A percentile compares a stretch with the other conserved stretches of the same genome.
Evolutionary conservation across 2,113 vertebrate species (phyloP).

Genomic region (Ahaetulla prasina): DNA sequence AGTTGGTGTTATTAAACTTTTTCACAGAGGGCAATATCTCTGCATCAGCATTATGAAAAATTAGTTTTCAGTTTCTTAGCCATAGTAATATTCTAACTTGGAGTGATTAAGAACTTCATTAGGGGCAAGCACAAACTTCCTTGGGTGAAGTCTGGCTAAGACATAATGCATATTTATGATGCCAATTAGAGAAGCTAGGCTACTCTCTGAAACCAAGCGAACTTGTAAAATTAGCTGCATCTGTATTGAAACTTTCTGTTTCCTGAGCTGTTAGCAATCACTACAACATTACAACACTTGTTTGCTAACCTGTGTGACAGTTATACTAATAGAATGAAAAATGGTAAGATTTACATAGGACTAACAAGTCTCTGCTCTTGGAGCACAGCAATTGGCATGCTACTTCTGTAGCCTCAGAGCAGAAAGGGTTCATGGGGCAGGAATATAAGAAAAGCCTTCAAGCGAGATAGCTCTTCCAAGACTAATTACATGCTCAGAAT

Average conservation of each 20-base stretch:
- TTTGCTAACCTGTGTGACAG: slow-evolving; percentile 36
- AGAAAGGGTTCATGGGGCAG: neutral
- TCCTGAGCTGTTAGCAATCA: slow-evolving; percentile 69
- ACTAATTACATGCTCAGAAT: slow-evolving; percentile 2
- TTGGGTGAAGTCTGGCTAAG: neutral
- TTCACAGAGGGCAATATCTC: neutral
- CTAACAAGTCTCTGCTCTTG: slow-evolving; percentile 47
- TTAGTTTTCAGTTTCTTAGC: neutral
- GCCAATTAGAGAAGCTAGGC: slow-evolving; percentile 49
- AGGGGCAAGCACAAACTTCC: neutral
- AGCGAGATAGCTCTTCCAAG: neutral
- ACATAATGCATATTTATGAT: slow-evolving; percentile 60
- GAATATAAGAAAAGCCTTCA: neutral
- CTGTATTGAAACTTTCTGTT: slow-evolving; percentile 37
- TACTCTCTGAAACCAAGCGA: slow-evolving; percentile 31
- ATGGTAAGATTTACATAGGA: slow-evolving; percentile 56
- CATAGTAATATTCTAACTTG: neutral
- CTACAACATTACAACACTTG: slow-evolving; percentile 61
- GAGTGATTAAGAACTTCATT: slow-evolving; percentile 28
- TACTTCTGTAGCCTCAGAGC: neutral
- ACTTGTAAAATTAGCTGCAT: slow-evolving; percentile 54
- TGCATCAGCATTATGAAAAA: neutral
- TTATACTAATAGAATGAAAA: slow-evolving; percentile 53
- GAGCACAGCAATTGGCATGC: neutral
- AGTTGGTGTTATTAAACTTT: neutral